Conservation (phyloP, 2,113 vertebrate genomes). For the Tautogolabrus adspersus region DNA sequence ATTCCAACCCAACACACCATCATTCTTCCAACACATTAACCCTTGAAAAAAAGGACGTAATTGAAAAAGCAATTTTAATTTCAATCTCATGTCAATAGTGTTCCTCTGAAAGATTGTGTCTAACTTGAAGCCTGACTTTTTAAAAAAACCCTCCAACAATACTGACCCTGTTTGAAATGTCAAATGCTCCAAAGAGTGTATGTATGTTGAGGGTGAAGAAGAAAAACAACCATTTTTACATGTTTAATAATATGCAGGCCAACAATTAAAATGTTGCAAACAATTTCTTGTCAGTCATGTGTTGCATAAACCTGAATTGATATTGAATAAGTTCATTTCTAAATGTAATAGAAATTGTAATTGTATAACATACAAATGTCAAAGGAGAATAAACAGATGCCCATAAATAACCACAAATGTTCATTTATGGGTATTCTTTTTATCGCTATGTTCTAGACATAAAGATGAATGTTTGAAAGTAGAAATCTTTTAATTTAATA, state of each 20-base stretch:
- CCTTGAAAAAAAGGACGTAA: neutral
- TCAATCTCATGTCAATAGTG: neutral
- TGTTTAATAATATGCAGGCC: neutral
- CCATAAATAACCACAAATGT: neutral
- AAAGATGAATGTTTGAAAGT: neutral
- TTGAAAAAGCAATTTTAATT: neutral
- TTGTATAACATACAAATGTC: constrained; percentile 25
- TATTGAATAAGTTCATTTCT: neutral
- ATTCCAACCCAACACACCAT: neutral
- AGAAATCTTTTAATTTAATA: neutral
- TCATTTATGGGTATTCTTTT: neutral
- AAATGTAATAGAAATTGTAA: too few relatives aligned
- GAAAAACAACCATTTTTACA: neutral
- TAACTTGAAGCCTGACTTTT: neutral
- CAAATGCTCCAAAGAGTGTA: neutral
- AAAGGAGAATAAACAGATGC: constrained; percentile 2
- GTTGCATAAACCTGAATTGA: neutral
- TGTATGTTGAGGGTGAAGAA: too few relatives aligned
- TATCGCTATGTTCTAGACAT: neutral
- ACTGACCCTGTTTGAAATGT: neutral
- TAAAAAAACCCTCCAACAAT: neutral
- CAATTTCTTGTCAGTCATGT: neutral
- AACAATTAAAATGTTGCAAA: constrained; percentile 5
- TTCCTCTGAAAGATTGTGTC: neutral
- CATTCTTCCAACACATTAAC: neutral